phyloP scores from a whole-genome alignment of 2,113 vertebrate species.

The Beaufortia kweichowensis region DNA sequence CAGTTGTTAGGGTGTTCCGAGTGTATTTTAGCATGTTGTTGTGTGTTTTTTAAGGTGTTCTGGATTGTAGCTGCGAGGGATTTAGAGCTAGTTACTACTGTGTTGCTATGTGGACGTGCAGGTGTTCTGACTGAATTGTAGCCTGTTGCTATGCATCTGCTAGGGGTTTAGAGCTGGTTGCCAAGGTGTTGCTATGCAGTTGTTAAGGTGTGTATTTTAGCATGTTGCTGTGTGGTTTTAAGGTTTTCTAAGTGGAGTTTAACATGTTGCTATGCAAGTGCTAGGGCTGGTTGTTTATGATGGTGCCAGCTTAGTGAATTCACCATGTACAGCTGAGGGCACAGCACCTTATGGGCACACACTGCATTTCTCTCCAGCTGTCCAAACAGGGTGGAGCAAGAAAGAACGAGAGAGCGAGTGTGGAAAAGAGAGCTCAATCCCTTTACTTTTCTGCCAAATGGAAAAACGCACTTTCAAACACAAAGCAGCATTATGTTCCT shows the following conservation, averaged over 20 bases:
- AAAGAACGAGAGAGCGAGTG: slow-evolving; percentile 48
- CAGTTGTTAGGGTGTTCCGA: not conserved
- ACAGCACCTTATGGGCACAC: slow-evolving; percentile 34
- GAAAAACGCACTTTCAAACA: slow-evolving; percentile 57
- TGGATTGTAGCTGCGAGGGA: too few relatives aligned
- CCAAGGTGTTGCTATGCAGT: too few relatives aligned
- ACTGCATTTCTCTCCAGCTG: slow-evolving; percentile 69
- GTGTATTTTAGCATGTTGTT: not conserved
- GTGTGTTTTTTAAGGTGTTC: not conserved
- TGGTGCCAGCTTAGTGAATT: slow-evolving; percentile 37
- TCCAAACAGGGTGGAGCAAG: slow-evolving; percentile 68
- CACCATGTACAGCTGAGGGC: slow-evolving; percentile 46
- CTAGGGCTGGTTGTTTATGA: not conserved
- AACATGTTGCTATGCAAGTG: too few relatives aligned
- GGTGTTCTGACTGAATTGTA: too few relatives aligned
- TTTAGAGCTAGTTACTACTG: too few relatives aligned
- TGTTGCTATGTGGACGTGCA: too few relatives aligned
- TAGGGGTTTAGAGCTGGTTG: too few relatives aligned
- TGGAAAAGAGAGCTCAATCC: slow-evolving; percentile 62
- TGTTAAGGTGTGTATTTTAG: too few relatives aligned
- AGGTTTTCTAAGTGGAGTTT: too few relatives aligned
- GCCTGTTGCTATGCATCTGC: too few relatives aligned
- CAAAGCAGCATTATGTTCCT: slow-evolving; percentile 55
- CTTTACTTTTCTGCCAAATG: slow-evolving; percentile 47
- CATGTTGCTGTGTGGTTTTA: not conserved